Conservation (phyloP, 2,113 vertebrate species). For the Sturnira hondurensis region DNA sequence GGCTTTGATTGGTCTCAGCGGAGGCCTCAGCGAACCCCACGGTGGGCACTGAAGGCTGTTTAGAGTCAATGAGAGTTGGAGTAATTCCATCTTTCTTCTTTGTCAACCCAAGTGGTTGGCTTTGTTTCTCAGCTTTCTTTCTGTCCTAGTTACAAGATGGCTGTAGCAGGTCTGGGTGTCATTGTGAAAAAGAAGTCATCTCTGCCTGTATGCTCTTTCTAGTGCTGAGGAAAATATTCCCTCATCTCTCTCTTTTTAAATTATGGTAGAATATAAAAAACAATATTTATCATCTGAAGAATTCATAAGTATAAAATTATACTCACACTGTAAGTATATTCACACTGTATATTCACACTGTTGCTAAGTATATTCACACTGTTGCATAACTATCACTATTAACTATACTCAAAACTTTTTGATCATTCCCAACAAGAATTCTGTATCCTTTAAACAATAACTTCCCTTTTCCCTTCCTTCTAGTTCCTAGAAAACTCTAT, state of each 20-base stretch:
- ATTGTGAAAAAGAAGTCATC: neutral
- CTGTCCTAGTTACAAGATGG: neutral
- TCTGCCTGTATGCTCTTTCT: neutral
- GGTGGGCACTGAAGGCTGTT: neutral
- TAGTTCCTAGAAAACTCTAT: neutral
- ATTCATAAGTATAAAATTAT: neutral
- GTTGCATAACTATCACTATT: neutral
- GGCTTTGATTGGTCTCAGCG: neutral
- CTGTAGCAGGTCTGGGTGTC: neutral
- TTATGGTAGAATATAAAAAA: neutral
- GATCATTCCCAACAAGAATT: neutral
- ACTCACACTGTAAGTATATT: neutral
- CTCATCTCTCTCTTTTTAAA: neutral
- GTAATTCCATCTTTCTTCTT: neutral
- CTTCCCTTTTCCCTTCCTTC: neutral
- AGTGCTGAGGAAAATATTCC: neutral
- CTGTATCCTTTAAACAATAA: neutral
- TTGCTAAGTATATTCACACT: neutral
- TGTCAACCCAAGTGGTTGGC: rapidly evolving
- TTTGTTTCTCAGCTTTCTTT: neutral
- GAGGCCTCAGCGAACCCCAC: neutral
- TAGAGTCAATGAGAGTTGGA: neutral
- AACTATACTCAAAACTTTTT: neutral
- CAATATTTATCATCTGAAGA: neutral
- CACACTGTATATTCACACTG: neutral